Percentiles rank a stretch among this genome's conserved stretches.
Evolutionary conservation across 2,113 vertebrate species (phyloP).

Genomic region (Mixornis gularis): DNA sequence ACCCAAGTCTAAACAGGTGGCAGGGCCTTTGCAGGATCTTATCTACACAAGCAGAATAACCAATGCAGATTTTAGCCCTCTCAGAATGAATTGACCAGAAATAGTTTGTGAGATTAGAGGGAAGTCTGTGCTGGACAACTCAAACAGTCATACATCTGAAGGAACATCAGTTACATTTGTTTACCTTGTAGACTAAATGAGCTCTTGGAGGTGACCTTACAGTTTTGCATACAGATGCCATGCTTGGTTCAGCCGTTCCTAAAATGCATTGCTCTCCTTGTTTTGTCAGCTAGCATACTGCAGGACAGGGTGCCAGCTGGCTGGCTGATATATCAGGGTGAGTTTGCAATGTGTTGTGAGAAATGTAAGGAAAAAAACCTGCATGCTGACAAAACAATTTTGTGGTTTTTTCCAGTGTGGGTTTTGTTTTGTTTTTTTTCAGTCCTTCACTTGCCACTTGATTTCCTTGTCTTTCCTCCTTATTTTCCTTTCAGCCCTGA

Average conservation of each 20-base stretch:
- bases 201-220: neutral
- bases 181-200: neutral
- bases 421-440: neutral
- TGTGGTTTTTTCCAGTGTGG: neutral
- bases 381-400: neutral
- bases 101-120: neutral
- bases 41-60: neutral
- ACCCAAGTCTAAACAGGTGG: neutral
- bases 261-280: neutral
- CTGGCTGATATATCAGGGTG: neutral
- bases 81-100: neutral
- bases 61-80: neutral
- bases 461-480: neutral
- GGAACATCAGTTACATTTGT: neutral
- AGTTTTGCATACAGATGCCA: neutral
- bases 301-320: neutral
- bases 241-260: neutral
- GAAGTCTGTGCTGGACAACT: neutral
- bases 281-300: neutral
- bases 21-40: neutral
- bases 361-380: neutral
- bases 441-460: neutral
- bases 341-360: neutral
- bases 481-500: neutral
- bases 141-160: neutral